phyloP scores from a whole-genome alignment of 2,888 invertebrate genomes.

The Drosophila dives region DNA sequence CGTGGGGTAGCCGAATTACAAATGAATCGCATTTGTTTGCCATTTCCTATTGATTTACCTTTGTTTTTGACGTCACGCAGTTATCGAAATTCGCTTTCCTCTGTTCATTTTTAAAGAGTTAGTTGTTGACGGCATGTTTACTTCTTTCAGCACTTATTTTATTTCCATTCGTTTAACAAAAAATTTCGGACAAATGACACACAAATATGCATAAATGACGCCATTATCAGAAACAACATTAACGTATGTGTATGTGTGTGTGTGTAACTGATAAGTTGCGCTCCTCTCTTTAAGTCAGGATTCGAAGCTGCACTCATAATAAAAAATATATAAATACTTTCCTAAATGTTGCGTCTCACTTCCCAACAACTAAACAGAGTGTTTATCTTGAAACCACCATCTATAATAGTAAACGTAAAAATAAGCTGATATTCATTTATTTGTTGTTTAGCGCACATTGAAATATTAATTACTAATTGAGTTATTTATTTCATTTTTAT shows the following conservation, averaged over 20 bases:
- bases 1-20: conserved; percentile 27
- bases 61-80: conserved; percentile 51
- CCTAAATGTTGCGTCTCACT: conserved; percentile 4
- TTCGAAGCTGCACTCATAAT: conserved; percentile 6
- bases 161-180: conserved; percentile 42
- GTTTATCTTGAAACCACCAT: conserved; percentile 1
- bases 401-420: not conserved
- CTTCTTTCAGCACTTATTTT: conserved; percentile 32
- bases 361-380: not conserved
- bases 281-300: conserved; percentile 6
- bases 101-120: conserved; percentile 14
- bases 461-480: not conserved
- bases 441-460: not conserved
- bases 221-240: conserved; percentile 48
- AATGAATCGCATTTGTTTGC: conserved; percentile 25
- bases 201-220: conserved; percentile 44
- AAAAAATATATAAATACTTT: conserved; percentile 9
- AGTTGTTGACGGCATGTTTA: conserved; percentile 46
- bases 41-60: conserved; percentile 59
- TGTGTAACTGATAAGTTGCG: conserved; percentile 36
- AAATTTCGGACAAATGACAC: conserved; percentile 16
- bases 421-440: not conserved
- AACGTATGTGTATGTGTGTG: not conserved
- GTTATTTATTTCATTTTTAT: not conserved
- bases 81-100: conserved; percentile 22